Evolutionary conservation across 2,888 invertebrate genomes (phyloP), one percentile per base, ranked within the genome.

Genomic region (Athalia circularis): DNA sequence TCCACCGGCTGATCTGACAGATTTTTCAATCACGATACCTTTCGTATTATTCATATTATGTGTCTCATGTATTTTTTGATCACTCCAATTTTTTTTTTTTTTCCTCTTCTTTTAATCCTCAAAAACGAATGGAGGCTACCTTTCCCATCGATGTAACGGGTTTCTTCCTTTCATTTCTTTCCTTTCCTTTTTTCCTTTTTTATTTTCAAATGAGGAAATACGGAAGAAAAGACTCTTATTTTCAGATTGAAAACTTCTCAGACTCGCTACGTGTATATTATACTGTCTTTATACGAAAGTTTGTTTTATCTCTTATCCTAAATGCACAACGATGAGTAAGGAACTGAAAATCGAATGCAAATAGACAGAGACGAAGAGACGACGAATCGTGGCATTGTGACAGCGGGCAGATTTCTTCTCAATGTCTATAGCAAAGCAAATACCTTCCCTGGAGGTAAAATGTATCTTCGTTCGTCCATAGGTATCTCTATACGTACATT

Each of bases 261-360:
- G 72, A 47, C 13, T 57, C 47, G 43, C 57, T 45, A 29, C 29
- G 29, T 57, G 45, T 59, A 29, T 15, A 5, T 59, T 59, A 57
- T 11, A 6, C 62, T 62, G 29, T 43, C 43, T 68, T 68, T 52
- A 7, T 65, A 11, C 59, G 15, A 13, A 5, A 13, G n/a, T 45
- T 57, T 47, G 59, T 72, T 59, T 72, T 59, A 72, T 72, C 59
- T 72, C 9, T 43, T 45, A 59, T 57, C 72, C 45, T 43, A 59
- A 72, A 72, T 72, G 72, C 57, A 59, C 72, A 72, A 59, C 57
- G 43, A 59, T 59, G 47, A 13, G 47, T 59, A 47, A 72, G 45
- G 72, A n/a, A 59, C 29, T 29, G 13, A 52, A 15, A 57, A 72
- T 59, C 59, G 57, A 72, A 72, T 72, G 45, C 72, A 47, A 72